Conservation (phyloP, 1,140 invertebrate genomes). For the Bicyclus anynana region DNA sequence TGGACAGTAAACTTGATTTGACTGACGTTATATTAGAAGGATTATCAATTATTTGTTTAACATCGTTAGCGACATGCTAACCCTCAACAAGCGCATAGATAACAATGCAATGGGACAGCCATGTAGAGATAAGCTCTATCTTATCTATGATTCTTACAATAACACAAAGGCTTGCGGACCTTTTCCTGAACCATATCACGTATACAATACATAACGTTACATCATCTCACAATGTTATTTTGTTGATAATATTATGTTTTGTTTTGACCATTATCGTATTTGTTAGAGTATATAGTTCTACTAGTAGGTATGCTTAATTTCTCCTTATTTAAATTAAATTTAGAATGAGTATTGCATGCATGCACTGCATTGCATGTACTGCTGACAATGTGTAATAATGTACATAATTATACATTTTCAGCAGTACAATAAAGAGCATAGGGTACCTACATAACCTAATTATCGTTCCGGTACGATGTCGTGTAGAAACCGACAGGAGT, state of each 20-base stretch:
- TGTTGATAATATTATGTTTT: background rate
- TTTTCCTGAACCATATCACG: constrained; percentile 10
- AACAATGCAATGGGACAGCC: constrained; percentile 8
- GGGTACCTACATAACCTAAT: too few species aligned
- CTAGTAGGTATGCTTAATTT: too few species aligned
- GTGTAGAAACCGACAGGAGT: too few species aligned
- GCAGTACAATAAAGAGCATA: too few species aligned
- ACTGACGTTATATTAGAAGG: too few species aligned
- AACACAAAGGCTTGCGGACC: constrained; percentile 17
- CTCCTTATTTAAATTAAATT: too few species aligned
- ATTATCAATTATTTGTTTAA: background rate
- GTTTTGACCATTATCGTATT: background rate
- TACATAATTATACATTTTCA: too few species aligned
- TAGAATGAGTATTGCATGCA: too few species aligned
- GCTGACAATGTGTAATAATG: too few species aligned
- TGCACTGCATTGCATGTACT: too few species aligned
- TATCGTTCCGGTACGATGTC: too few species aligned
- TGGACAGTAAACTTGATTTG: too few species aligned
- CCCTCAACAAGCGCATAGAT: constrained; percentile 13
- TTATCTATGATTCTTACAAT: constrained; percentile 15
- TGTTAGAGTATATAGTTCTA: background rate
- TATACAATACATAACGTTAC: background rate
- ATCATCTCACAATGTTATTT: background rate
- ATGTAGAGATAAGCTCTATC: constrained; percentile 20
- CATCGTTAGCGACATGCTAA: constrained; percentile 7